Conservation (phyloP, 1,140 invertebrate genomes). For the Scaptomyza pallida region DNA sequence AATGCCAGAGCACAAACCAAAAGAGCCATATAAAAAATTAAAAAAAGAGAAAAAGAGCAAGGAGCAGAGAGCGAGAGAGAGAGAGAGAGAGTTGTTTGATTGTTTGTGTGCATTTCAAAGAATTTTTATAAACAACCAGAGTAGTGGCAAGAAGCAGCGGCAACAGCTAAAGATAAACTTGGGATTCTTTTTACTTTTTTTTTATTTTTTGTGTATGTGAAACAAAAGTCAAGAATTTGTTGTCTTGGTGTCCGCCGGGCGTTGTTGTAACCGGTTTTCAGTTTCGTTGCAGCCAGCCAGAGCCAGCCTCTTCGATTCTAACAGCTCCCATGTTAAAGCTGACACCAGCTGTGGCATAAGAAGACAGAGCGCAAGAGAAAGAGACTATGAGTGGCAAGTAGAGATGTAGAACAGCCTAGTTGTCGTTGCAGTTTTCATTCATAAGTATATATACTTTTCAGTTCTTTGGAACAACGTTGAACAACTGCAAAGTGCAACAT, state of each 20-base stretch:
- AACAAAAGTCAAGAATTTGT: constrained; percentile 75
- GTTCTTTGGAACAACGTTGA: constrained; percentile 13
- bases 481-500: constrained; percentile 18
- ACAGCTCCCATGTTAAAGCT: constrained; percentile 38
- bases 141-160: constrained; percentile 12
- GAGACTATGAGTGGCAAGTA: constrained; percentile 34
- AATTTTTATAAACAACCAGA: constrained; percentile 76
- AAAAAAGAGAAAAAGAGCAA: constrained; percentile 24
- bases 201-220: constrained; percentile 49
- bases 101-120: constrained; percentile 75
- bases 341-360: constrained; percentile 30
- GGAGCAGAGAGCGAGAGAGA: constrained; percentile 30
- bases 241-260: constrained; percentile 23
- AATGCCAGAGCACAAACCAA: constrained; percentile 70
- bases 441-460: constrained; percentile 31
- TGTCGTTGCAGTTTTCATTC: constrained; percentile 65
- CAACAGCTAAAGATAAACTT: constrained; percentile 68
- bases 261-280: constrained; percentile 66
- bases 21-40: constrained; percentile 73
- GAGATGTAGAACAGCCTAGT: constrained; percentile 50
- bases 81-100: constrained; percentile 6
- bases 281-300: constrained; percentile 52
- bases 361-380: background rate
- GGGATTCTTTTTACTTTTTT: constrained; percentile 29
- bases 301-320: constrained; percentile 8